Conservation (phyloP, 2,888 invertebrate genomes). For the Xestia xanthographa region DNA sequence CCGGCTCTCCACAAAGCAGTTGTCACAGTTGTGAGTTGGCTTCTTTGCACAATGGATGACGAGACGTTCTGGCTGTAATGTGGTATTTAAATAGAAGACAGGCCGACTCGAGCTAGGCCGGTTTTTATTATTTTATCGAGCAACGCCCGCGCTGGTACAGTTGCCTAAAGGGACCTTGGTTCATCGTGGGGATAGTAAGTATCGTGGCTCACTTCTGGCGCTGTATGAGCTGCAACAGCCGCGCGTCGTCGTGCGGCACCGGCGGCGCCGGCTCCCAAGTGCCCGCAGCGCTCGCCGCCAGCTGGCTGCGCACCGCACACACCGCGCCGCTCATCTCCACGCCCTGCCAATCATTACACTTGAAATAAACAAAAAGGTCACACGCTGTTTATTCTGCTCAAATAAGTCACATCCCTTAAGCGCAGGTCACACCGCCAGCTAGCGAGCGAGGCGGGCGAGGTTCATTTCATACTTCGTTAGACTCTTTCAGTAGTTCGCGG, state of each 20-base stretch:
- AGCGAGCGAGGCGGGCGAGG: no score
- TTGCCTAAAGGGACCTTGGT: not conserved
- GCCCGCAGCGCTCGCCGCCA: conserved; percentile 75
- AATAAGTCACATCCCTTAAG: not conserved
- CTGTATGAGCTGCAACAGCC: conserved; percentile 82
- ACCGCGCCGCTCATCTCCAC: conserved; percentile 86
- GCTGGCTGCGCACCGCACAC: conserved; percentile 81
- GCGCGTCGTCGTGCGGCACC: conserved; percentile 81
- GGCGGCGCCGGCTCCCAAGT: conserved; percentile 75
- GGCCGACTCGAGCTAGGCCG: not conserved
- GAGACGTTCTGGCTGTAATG: no score
- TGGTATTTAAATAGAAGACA: no score
- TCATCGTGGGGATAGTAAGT: not conserved
- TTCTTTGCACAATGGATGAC: no score
- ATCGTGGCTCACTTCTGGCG: conserved; percentile 76
- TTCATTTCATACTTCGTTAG: no score
- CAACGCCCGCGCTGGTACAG: not conserved
- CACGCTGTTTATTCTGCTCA: not conserved
- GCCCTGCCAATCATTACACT: conserved; percentile 72
- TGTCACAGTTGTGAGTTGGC: no score
- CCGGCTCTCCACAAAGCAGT: no score
- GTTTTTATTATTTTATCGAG: not conserved
- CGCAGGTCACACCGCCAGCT: no score
- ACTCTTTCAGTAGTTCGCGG: no score
- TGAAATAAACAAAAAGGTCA: not conserved